Base-by-base conservation (phyloP, 2,113 vertebrate species). In the Theropithecus gelada region DNA sequence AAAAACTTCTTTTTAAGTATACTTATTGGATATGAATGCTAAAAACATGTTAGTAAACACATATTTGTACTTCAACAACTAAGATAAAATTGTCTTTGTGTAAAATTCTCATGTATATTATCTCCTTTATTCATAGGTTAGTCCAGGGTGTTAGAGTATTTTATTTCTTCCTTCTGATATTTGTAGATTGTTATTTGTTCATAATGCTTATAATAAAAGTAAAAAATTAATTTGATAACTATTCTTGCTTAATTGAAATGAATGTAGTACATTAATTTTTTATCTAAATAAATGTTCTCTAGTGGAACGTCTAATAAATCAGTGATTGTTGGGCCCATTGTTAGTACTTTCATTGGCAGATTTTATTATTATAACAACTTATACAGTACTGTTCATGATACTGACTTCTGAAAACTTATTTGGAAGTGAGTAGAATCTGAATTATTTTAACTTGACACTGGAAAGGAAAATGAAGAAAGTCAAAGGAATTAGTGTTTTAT, bases 81-180 rank as follows among this genome's bases (percentile, higher is more conserved):
- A 57, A 79, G 38, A 45, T 83, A 12, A 93, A 90, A 90, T 90
- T 96, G n/a, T 88, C 17, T 93, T 68, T 85, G 20, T 90, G 38
- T 84, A 88, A 88, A 89, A 70, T 95, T 96, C n/a, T 92, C 2
- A 12, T 50, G 3, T 94, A 4, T 48, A n/a, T 48, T 75, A 38
- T 48, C 45, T 76, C 13, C 5, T 92, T 92, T 94, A 86, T 75
- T 94, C 66, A 64, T 5, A 95, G 59, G 50, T 25, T 38, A 86
- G 57, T 96, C n/a, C 55, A 38, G 64, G 43, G 11, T 59, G 12
- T 94, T 96, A 13, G 8, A 73, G 17, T 93, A 70, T 86, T 96
- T 1, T 79, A 0, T 79, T 84, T 82, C 50, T 94, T 76, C 43
- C n/a, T 52, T 5, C 43, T 91, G 70, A 27, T 52, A 52, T 55